Evolutionary conservation across 1,140 invertebrate species (phyloP).

Genomic region (Ridgeia piscesae): DNA sequence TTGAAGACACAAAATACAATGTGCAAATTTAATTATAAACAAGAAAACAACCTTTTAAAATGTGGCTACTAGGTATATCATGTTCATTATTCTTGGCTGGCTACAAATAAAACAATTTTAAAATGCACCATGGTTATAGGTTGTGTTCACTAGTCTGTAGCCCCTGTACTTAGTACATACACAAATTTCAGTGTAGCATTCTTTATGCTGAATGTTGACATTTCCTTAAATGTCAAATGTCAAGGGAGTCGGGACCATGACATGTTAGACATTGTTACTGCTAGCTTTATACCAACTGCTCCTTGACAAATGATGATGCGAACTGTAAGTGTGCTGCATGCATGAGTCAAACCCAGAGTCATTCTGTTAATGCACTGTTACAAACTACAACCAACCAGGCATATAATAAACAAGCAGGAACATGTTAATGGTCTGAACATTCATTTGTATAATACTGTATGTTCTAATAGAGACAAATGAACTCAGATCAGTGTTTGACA

Average conservation of each 20-base stretch:
- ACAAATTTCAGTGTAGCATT: not conserved
- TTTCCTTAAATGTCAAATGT: not conserved
- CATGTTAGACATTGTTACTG: no score
- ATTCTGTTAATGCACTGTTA: not conserved
- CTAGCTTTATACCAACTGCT: not conserved
- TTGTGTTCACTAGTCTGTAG: not conserved
- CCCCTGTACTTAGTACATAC: not conserved
- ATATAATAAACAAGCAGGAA: not conserved
- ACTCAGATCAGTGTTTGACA: not conserved
- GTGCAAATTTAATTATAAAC: no score
- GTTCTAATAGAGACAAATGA: not conserved
- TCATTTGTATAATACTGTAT: not conserved
- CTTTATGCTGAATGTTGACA: not conserved
- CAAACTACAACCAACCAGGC: not conserved
- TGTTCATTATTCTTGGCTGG: not conserved
- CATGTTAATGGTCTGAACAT: not conserved
- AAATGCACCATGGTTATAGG: not conserved
- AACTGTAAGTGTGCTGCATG: not conserved
- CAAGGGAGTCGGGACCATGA: no score
- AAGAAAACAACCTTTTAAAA: no score
- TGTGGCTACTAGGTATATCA: no score
- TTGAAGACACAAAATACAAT: no score
- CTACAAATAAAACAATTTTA: not conserved
- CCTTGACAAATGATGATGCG: not conserved
- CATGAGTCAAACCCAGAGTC: not conserved